phyloP scores from a whole-genome alignment of 1,140 invertebrate species.

The Drosophila sucinea region DNA sequence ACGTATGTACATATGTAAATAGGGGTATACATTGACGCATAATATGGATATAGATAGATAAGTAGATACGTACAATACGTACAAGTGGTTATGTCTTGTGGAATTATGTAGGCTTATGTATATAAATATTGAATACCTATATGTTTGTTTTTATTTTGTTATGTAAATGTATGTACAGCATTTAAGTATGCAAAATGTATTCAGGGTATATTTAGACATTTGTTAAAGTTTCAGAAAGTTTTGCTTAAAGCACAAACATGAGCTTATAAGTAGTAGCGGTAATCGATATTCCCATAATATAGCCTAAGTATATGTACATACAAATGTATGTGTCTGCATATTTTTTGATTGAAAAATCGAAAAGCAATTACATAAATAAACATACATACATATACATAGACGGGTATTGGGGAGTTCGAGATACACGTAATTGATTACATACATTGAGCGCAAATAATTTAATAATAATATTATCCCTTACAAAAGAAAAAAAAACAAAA shows the following conservation, averaged over 20 bases:
- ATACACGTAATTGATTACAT: conserved; percentile 5
- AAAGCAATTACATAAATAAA: not conserved
- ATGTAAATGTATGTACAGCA: conserved; percentile 19
- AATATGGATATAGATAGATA: conserved; percentile 1
- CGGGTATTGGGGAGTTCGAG: conserved; percentile 33
- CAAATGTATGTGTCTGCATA: not conserved
- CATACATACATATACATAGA: conserved; percentile 26
- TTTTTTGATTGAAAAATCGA: not conserved
- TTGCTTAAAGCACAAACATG: conserved; percentile 65
- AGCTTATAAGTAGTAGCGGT: conserved; percentile 62
- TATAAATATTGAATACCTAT: conserved; percentile 28
- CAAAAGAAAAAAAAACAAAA: conserved; percentile 55
- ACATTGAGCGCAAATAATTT: conserved; percentile 6
- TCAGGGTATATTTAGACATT: conserved; percentile 51
- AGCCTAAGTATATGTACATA: not conserved
- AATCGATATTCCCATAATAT: conserved; percentile 14
- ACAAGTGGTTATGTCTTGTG: not conserved
- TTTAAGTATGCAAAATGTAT: conserved; percentile 7
- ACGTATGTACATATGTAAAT: not conserved
- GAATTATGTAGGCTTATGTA: conserved; percentile 6
- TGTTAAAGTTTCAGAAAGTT: conserved; percentile 46
- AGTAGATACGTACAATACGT: not conserved
- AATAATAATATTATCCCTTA: conserved; percentile 6
- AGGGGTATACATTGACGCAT: conserved; percentile 3
- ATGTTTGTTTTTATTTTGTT: conserved; percentile 12